Percentiles rank a stretch among this genome's conserved stretches.
Conservation (phyloP, 2,888 invertebrate genomes). For the Zaprionus obscuricornis region DNA sequence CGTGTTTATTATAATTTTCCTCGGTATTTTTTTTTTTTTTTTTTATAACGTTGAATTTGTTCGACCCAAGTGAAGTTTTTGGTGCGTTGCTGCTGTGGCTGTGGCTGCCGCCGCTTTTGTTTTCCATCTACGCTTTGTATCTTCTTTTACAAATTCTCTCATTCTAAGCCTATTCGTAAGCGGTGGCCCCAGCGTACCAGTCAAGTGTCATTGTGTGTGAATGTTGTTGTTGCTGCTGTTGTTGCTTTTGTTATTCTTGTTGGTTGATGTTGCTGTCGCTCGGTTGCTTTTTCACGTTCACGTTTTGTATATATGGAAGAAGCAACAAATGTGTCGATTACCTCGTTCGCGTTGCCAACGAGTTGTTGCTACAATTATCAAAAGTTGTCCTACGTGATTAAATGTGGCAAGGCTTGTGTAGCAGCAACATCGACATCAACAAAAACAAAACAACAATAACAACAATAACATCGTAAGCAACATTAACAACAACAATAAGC, state of each 20-base stretch:
- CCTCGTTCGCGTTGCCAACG: slow-evolving; percentile 41
- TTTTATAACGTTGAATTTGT: slow-evolving; percentile 47
- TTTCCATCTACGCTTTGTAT: slow-evolving; percentile 42
- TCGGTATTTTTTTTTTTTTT: slow-evolving; percentile 42
- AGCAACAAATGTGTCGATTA: slow-evolving; percentile 67
- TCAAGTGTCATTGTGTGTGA: slow-evolving; percentile 50
- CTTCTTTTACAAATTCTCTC: slow-evolving; percentile 53
- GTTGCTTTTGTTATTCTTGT: slow-evolving; percentile 19
- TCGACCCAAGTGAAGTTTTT: slow-evolving; percentile 33
- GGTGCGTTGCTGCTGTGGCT: slow-evolving; percentile 26
- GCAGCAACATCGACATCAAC: slow-evolving; percentile 6
- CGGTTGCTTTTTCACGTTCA: slow-evolving; percentile 19
- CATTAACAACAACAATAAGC: slow-evolving; percentile 6
- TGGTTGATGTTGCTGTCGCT: slow-evolving; percentile 9
- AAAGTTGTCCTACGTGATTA: slow-evolving; percentile 59
- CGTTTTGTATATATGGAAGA: slow-evolving; percentile 35
- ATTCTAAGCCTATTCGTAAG: slow-evolving; percentile 70
- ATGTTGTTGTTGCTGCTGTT: slow-evolving; percentile 18
- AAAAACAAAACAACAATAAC: no score
- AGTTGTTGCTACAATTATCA: slow-evolving; percentile 44
- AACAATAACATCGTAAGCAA: slow-evolving; percentile 5
- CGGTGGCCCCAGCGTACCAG: slow-evolving; percentile 35
- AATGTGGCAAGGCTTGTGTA: slow-evolving; percentile 46
- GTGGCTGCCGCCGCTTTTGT: slow-evolving; percentile 24
- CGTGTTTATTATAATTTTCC: slow-evolving; percentile 71